Base-by-base conservation (phyloP, 2,113 vertebrate species). In the Girardinichthys multiradiatus region DNA sequence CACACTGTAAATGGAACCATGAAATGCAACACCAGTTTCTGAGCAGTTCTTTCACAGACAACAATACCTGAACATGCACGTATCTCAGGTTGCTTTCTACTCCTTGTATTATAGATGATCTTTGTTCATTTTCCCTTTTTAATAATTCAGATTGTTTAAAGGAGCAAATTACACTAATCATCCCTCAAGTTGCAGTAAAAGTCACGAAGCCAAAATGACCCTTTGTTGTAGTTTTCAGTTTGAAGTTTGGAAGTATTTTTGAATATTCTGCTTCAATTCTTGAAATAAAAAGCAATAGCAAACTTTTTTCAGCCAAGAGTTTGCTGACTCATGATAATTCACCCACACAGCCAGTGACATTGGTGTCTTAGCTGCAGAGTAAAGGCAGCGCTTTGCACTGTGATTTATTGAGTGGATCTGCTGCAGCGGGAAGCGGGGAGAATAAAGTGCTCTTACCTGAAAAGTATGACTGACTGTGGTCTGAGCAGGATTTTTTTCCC, bases 361-460 rank as follows among this genome's bases (percentile, higher is more conserved):
- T 63, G 80, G 83, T 72, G 78, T 87, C 79, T 83, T 71, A 69
- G 70, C 51, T 77, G 86, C 71, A 65, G 79, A 81, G 77, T 72
- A 76, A 68, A 87, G 85, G 74, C 65, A 69, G 62, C 77, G 87
- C 71, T 75, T 64, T 78, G 64, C 31, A 29, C 83, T 70, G 86
- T 91, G 89, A 92, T 92, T 89, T 90, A 91, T 90, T 80, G 86
- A 90, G 87, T 85, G 79, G 87, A 62, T 71, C 75, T 60, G 37
- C 82, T 90, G 87, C 89, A 80, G 85, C 76, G 80, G 84, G 76
- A 80, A 86, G 80, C 77, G 8, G 64, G 79, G 74, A 79, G 85
- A 83, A 86, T 85, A 88, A 89, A 92, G 85, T 84, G 87, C 91
- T 86, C 86, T 92, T 85, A 87, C 88, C 90, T 92, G 81, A 83